phyloP scores from a whole-genome alignment of 2,797 vertebrate genomes.

The Garrulus glandarius region DNA sequence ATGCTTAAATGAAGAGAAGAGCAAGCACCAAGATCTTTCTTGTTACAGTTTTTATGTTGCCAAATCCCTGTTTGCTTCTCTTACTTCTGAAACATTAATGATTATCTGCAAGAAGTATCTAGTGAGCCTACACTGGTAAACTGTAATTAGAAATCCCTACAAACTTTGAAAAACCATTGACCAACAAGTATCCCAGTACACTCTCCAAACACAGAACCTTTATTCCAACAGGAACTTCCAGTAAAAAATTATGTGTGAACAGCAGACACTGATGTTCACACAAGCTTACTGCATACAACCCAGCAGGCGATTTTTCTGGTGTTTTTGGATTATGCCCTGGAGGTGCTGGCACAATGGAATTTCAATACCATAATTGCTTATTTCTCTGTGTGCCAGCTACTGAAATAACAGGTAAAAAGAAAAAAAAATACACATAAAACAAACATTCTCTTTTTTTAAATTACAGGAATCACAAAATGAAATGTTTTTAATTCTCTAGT shows the following conservation, averaged over 20 bases:
- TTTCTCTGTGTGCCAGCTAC: conserved; percentile 72
- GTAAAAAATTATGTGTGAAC: conserved; percentile 75
- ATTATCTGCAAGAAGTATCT: conserved; percentile 33
- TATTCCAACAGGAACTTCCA: conserved; percentile 74
- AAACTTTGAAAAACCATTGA: conserved; percentile 51
- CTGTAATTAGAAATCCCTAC: conserved; percentile 35
- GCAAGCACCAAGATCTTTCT: background rate
- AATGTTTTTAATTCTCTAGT: conserved; percentile 76
- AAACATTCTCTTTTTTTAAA: conserved; percentile 40
- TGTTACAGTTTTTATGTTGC: background rate
- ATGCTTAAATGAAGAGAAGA: background rate
- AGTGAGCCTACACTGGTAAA: conserved; percentile 27
- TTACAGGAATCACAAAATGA: conserved; percentile 71
- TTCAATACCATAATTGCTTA: conserved; percentile 76
- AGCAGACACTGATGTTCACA: conserved; percentile 78
- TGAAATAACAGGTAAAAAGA: conserved; percentile 77
- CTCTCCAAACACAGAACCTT: conserved; percentile 72
- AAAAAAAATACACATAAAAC: conserved; percentile 31
- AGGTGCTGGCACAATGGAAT: conserved; percentile 78
- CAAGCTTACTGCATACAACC: conserved; percentile 70
- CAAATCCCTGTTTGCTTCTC: background rate
- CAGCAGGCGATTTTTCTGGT: conserved; percentile 73
- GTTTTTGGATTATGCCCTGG: conserved; percentile 73
- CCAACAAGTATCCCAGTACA: conserved; percentile 60
- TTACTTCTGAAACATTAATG: conserved; percentile 13